Evolutionary conservation across 2,888 invertebrate species (phyloP), one percentile per base, ranked within the genome.

Genomic region (Linnaemya tessellans): DNA sequence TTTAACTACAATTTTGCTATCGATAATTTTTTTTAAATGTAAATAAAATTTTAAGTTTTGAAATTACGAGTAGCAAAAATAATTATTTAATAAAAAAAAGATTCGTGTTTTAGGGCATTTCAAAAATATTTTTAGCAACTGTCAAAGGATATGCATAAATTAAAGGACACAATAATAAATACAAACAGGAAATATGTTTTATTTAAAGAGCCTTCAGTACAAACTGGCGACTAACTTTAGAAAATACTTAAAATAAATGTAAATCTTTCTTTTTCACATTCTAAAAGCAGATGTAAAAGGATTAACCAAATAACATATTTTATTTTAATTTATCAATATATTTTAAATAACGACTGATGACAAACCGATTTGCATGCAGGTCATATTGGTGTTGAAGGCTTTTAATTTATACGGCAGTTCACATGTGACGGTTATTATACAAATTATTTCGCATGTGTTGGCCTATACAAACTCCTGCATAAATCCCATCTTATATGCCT

Each of bases 381-480:
- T 98, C 82, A 96, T 97, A 86, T 94, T 97, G 87, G 94, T 97
- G 78, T 94, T 96, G 87, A 97, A 97, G 92, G 96, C 96, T 18
- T 93, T 97, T 87, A 94, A 95, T 86, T 92, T 94, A 65, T 97
- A 96, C 93, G 95, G 95, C 87, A 94, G 95, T 88, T 95, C 95
- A 0, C 93, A 95, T 90, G 93, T 94, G 88, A 95, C 95, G 71
- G 95, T 97, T 89, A 95, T 96, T 84, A 94, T 96, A 35, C 97
- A 97, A 93, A 96, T 97, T 86, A 94, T 95, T 70, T 95, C 96
- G 0, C 97, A 97, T 89, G 96, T 96, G 25, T 93, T 97, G 83
- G 98, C 98, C 20, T 98, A 98, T 93, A 97, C 96, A 93, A 98
- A 98, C 94, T 97, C 97, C 90, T 98, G 98, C 92, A 96, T 98